phyloP scores from a whole-genome alignment of 2,797 vertebrate genomes.

The Notolepis coatsorum region DNA sequence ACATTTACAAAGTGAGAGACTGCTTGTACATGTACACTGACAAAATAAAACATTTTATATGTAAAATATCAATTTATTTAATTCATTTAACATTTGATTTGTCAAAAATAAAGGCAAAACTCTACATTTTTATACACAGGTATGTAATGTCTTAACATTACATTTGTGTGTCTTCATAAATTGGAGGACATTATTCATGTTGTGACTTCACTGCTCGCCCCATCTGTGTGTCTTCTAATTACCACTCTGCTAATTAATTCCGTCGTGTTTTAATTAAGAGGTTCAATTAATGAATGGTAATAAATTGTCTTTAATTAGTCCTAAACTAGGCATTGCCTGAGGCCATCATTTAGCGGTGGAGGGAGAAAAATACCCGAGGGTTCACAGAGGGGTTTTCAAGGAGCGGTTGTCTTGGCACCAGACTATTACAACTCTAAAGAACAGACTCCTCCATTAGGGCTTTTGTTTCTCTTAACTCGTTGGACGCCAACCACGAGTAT shows the following conservation, averaged over 20 bases:
- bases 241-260: constrained; percentile 65
- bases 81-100: no score
- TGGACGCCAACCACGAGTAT: no score
- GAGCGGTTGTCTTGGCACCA: not conserved
- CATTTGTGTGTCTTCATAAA: constrained; percentile 33
- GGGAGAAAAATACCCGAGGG: constrained; percentile 9
- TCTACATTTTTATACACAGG: not conserved
- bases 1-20: no score
- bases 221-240: constrained; percentile 35
- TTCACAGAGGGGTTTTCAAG: not conserved
- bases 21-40: no score
- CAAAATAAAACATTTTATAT: no score
- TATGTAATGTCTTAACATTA: no score
- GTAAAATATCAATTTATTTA: no score
- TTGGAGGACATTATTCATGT: constrained; percentile 20
- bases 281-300: constrained; percentile 49
- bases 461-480: not conserved
- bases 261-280: constrained; percentile 51
- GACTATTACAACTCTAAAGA: not conserved
- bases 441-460: not conserved
- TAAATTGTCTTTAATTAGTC: constrained; percentile 48
- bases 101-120: no score
- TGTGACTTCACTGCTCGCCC: constrained; percentile 26
- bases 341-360: constrained; percentile 26
- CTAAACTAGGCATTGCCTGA: constrained; percentile 25